These are phyloP conservation scores for Nomada fucata DNA, from an alignment of 2,888 invertebrate species.

Conservation along the genomic window DNA sequence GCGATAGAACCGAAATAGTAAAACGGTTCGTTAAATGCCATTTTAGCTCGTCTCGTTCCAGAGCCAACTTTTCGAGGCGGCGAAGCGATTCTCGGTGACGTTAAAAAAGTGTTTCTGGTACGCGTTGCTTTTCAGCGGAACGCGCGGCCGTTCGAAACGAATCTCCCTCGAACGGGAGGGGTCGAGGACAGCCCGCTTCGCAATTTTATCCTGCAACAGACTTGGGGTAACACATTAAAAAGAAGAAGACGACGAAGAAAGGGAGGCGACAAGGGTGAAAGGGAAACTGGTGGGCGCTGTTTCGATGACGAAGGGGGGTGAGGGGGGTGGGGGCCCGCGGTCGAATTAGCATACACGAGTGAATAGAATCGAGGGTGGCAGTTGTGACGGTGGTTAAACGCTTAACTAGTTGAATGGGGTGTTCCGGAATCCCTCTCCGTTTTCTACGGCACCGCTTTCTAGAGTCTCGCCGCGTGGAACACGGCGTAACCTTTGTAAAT, in stretches of 20 bases:
- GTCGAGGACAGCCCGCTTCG: constrained; percentile 61
- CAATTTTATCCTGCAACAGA: constrained; percentile 69
- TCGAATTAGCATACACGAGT: constrained; percentile 53
- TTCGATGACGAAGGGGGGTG: constrained; percentile 30
- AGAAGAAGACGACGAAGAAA: constrained; percentile 31
- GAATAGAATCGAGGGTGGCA: constrained; percentile 32
- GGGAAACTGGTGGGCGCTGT: constrained; percentile 8
- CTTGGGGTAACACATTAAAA: constrained; percentile 67
- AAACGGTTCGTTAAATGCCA: constrained; percentile 71
- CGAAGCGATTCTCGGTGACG: constrained; percentile 61
- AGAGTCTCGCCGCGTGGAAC: neutral
- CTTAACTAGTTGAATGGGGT: constrained; percentile 45
- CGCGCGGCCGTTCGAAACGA: constrained; percentile 64
- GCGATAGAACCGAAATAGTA: constrained; percentile 68
- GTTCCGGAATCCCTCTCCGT: constrained; percentile 26
- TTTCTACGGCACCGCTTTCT: neutral
- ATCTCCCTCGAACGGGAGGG: constrained; percentile 56
- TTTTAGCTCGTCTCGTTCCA: constrained; percentile 58
- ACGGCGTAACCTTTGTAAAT: neutral
- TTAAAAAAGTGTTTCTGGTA: constrained; percentile 68
- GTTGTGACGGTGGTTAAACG: constrained; percentile 43
- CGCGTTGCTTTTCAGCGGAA: constrained; percentile 57
- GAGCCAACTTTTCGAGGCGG: constrained; percentile 59
- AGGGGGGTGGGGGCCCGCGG: constrained; percentile 15
- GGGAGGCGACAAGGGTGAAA: constrained; percentile 11